Conservation (phyloP, 2,113 vertebrate species). For the Jacana jacana region DNA sequence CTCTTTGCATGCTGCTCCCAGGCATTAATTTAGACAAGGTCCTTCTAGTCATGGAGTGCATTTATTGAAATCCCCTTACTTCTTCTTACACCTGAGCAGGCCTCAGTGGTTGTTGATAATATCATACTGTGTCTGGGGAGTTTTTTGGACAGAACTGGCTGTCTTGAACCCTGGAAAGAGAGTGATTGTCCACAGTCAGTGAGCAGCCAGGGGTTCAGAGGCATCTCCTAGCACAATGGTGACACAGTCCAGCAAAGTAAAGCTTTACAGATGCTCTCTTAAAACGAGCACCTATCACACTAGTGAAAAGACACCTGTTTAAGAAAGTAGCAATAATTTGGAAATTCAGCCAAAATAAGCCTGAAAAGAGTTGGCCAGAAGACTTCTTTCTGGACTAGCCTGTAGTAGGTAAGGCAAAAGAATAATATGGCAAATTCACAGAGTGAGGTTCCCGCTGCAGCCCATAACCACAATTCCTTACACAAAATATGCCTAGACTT, state of each 20-base stretch:
- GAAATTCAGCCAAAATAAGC: not conserved
- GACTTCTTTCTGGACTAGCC: not conserved
- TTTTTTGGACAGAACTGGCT: not conserved
- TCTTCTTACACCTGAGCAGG: not conserved
- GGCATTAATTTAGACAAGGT: not conserved
- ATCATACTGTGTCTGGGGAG: not conserved
- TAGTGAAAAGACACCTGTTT: not conserved
- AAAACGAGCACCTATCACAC: not conserved
- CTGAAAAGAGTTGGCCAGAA: not conserved
- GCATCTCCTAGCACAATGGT: accelerated
- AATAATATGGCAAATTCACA: not conserved
- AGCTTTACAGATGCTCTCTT: not conserved
- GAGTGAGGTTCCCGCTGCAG: not conserved
- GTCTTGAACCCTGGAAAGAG: not conserved
- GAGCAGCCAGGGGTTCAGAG: not conserved
- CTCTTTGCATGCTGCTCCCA: not conserved
- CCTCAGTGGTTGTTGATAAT: not conserved
- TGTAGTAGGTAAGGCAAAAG: not conserved
- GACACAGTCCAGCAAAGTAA: not conserved
- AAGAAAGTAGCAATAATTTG: not conserved
- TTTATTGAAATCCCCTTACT: not conserved
- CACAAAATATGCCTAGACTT: not conserved
- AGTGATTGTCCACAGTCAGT: not conserved
- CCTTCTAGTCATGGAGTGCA: not conserved
- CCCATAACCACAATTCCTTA: not conserved